Evolutionary conservation across 2,888 invertebrate genomes (phyloP), one percentile per base, ranked within the genome.

Genomic region (Megastigmus dorsalis): DNA sequence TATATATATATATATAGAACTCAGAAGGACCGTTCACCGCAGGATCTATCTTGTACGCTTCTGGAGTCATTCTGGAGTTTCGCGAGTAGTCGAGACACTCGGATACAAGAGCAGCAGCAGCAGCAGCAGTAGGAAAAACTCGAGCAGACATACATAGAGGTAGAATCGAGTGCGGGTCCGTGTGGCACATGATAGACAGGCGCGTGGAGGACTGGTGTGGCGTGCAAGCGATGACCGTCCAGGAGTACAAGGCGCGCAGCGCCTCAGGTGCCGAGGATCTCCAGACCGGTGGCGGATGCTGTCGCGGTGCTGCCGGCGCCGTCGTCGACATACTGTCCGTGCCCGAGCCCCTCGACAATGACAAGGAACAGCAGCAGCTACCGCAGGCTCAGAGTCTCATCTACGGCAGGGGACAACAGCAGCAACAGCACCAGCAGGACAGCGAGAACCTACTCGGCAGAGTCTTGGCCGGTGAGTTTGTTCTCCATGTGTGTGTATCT

Each of bases 391-490:
- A n/a, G n/a, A n/a, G n/a, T n/a, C n/a, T n/a, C n/a, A 13, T 41
- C 41, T 41, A 41, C 45, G 3, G 72, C 82, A 80, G 18, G 78
- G 75, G 41, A 45, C 75, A 62, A 10, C 75, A 52, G 43, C 50
- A 33, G 20, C 71, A 72, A 43, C 67, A 54, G 9, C 68, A 59
- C 20, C 74, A 57, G 23, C 77, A 72, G 41, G 89, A 89, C 84
- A 89, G 89, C 83, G 91, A 91, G 82, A 89, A 91, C 81, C 88
- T 91, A 5, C 86, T 91, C 20, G 91, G 91, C 77, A 86, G 90
- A 78, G 91, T 91, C 9, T 82, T 91, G 75, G 91, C 91, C 89
- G 91, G 91, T 91, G 88, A 89, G 86, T 75, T 10, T n/a, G n/a
- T n/a, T n/a, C n/a, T n/a, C n/a, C n/a, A n/a, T n/a, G n/a, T n/a